Evolutionary conservation across 1,140 invertebrate genomes (phyloP).

Genomic region (Drosophila melanica): DNA sequence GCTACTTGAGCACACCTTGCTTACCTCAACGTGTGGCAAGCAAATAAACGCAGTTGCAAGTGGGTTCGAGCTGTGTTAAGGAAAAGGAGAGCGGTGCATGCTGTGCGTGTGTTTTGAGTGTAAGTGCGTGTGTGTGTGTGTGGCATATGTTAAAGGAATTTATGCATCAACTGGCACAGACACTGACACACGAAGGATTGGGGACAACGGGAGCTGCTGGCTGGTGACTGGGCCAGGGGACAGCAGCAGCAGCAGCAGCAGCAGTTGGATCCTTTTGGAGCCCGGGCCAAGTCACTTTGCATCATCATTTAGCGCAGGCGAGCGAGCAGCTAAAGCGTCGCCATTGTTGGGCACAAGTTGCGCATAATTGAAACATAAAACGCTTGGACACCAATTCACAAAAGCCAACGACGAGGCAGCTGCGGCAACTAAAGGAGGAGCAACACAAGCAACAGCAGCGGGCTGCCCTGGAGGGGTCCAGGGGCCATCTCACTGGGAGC

Average conservation of each 20-base stretch:
- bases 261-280: conserved; percentile 36
- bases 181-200: conserved; percentile 29
- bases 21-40: conserved; percentile 24
- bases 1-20: conserved; percentile 47
- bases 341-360: conserved; percentile 80
- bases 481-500: conserved; percentile 5
- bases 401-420: conserved; percentile 54
- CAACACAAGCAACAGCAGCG: neutral
- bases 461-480: neutral
- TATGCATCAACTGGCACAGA: conserved; percentile 69
- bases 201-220: neutral
- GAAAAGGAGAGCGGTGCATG: neutral
- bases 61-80: neutral
- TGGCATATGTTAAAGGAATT: conserved; percentile 62
- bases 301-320: conserved; percentile 68
- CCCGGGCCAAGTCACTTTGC: conserved; percentile 62
- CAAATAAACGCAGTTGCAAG: conserved; percentile 34
- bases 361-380: conserved; percentile 83
- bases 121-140: conserved; percentile 16
- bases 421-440: conserved; percentile 9
- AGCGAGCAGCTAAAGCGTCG: conserved; percentile 50
- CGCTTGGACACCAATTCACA: conserved; percentile 82
- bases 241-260: neutral
- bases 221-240: too few species aligned
- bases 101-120: conserved; percentile 40